Evolutionary conservation across 2,797 vertebrate genomes (phyloP), one percentile per base, ranked within the genome.

Genomic region (Apodemus agrarius): DNA sequence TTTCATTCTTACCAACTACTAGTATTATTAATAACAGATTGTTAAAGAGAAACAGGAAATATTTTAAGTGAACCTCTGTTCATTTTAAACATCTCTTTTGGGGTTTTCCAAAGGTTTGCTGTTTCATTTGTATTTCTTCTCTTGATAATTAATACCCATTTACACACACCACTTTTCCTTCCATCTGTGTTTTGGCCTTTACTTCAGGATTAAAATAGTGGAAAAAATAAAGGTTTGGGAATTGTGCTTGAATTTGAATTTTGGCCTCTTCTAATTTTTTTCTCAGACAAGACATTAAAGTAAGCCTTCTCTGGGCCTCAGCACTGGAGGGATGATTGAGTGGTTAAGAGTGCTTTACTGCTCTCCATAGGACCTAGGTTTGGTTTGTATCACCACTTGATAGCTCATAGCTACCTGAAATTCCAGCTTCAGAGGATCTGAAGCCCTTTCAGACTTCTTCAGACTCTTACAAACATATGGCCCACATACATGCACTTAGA

Each of bases 41-140:
- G 40, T 85, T 67, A 92, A 84, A 93, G 26, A 61, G 82, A 93
- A 74, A 90, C 52, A 86, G n/a, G 65, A 92, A 90, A 65, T 87
- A 69, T 80, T 92, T 95, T 88, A 80, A 5, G 10, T 34, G 29
- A 78, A 21, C 16, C 59, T 92, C 59, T 76, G 63, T 3, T 67
- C 9, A 7, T 17, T 84, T 84, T 84, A 46, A 49, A 46, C 40
- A 84, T 31, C n/a, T 34, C 52, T 37, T 34, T n/a, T 19, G 29
- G 11, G 83, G 17, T 86, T 49, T 74, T 0, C 14, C 49, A 3
- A 59, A 34, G 6, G 17, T 29, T 90, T 76, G 59, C 13, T 82
- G 12, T 22, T 83, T 76, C 40, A 69, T 5, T 2, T 81, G 22
- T 72, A 40, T 90, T 82, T 86, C 16, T 86, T 93, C 16, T 82